Percentiles rank a stretch among this genome's conserved stretches.
phyloP scores from a whole-genome alignment of 2,888 invertebrate species.

The Synergus gifuensis region DNA sequence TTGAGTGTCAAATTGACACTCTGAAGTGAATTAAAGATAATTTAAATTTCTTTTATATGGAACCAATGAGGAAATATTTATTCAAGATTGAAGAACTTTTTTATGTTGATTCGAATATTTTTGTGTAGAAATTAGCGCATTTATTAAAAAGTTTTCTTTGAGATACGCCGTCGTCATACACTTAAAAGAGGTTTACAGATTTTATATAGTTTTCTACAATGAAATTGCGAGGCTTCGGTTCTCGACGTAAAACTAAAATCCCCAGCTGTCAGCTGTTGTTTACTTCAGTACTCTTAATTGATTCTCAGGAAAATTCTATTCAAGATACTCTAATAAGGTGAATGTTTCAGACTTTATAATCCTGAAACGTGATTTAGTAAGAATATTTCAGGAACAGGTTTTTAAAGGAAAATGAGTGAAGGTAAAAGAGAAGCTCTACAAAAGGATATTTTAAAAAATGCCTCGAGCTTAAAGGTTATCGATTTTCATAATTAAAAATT shows the following conservation, averaged over 20 bases:
- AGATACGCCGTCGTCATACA: too few relatives aligned
- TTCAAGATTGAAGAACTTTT: too few relatives aligned
- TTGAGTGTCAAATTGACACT: too few relatives aligned
- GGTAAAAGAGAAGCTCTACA: constrained; percentile 16
- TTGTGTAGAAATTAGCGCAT: too few relatives aligned
- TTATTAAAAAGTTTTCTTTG: neutral
- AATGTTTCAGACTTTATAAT: neutral
- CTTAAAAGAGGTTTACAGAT: neutral
- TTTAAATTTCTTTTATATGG: too few relatives aligned
- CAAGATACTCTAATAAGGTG: neutral
- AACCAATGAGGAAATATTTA: too few relatives aligned
- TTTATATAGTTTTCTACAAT: neutral
- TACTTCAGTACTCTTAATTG: neutral
- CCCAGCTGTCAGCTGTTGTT: neutral
- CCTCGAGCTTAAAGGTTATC: constrained; percentile 7
- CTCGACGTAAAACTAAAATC: neutral
- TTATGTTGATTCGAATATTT: too few relatives aligned
- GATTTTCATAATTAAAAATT: constrained; percentile 14
- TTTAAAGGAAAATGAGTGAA: constrained; percentile 3
- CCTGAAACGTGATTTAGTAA: neutral
- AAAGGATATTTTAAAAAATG: constrained; percentile 10
- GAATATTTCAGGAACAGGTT: constrained; percentile 26
- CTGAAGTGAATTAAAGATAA: too few relatives aligned
- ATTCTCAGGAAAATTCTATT: neutral
- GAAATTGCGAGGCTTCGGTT: neutral